Base-by-base conservation (phyloP, 2,113 vertebrate species). In the Penelope pileata region DNA sequence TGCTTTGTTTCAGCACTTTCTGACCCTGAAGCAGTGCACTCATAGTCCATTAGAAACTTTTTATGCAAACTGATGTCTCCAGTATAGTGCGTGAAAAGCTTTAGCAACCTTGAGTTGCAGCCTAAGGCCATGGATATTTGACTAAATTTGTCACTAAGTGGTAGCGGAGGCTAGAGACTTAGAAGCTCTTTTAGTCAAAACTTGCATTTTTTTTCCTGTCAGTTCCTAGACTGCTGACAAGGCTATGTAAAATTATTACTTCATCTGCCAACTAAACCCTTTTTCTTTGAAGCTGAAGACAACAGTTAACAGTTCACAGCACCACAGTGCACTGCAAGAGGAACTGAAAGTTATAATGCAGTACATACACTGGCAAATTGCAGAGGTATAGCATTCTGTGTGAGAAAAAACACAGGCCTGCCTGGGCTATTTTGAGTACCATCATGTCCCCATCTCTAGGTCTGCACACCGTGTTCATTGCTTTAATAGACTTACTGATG, bases 1-100 rank as follows among this genome's bases (percentile, higher is more conserved):
- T 48, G 6, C 19, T 91, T 84, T 91, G 66, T 93, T 97, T 96
- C 94, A 96, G 95, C 93, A 89, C 86, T 94, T 92, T 84, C 63
- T 23, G 9, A 29, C 78, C 91, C 89, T 86, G 91, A 95, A 96
- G 89, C 93, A 88, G n/a, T 47, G 67, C 23, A 42, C 43, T 92
- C 79, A 84, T n/a, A 64, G 48, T 86, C 93, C 93, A 91, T 95
- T 95, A 97, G 92, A 88, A 76, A 91, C 30, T 54, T 78, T 48
- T 42, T 21, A 10, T 36, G 53, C 9, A 27, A 80, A 40, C 18
- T 32, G 47, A 80, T 77, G 69, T 82, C 56, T 84, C 40, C 43
- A 90, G 54, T 30, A 42, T 26, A 53, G 30, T 1, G 6, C 51
- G 16, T 68, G 83, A 89, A 92, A 94, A 93, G 54, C 36, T 54